Evolutionary conservation across 2,113 vertebrate species (phyloP).

Genomic region (Seriola dumerili): DNA sequence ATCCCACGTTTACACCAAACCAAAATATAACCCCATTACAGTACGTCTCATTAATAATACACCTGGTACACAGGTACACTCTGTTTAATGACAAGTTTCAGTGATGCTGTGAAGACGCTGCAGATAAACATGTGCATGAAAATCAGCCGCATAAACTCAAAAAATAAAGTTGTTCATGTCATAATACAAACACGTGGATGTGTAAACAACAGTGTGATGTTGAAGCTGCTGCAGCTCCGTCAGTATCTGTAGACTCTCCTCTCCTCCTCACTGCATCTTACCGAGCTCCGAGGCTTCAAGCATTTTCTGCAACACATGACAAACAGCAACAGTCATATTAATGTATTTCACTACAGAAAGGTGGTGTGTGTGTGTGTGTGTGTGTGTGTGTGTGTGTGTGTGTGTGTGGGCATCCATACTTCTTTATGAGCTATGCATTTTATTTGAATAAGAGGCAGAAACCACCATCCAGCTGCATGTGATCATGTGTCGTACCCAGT

Average conservation of each 20-base stretch:
- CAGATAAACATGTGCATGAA: constrained; percentile 10
- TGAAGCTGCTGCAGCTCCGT: background rate
- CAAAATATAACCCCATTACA: constrained; percentile 16
- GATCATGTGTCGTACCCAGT: no score
- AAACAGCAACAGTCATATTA: background rate
- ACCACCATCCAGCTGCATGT: no score
- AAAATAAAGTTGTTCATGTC: background rate
- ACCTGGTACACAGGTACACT: background rate
- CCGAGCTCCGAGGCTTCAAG: constrained; percentile 68
- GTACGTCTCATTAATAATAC: constrained; percentile 14
- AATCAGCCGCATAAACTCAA: background rate
- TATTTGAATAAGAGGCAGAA: no score
- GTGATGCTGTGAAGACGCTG: background rate
- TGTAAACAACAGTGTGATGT: background rate
- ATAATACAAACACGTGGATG: background rate
- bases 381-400: background rate
- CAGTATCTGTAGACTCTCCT: constrained; percentile 36
- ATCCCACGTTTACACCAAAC: background rate
- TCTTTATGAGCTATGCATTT: no score
- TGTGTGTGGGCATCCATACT: no score
- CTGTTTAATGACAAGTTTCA: background rate
- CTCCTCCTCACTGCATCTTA: constrained; percentile 64
- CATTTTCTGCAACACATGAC: constrained; percentile 81
- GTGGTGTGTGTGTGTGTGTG: background rate
- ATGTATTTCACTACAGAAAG: background rate